These are phyloP conservation scores for Nesidiocoris tenuis DNA, from an alignment of 2,888 invertebrate genomes.

Conservation along the genomic window DNA sequence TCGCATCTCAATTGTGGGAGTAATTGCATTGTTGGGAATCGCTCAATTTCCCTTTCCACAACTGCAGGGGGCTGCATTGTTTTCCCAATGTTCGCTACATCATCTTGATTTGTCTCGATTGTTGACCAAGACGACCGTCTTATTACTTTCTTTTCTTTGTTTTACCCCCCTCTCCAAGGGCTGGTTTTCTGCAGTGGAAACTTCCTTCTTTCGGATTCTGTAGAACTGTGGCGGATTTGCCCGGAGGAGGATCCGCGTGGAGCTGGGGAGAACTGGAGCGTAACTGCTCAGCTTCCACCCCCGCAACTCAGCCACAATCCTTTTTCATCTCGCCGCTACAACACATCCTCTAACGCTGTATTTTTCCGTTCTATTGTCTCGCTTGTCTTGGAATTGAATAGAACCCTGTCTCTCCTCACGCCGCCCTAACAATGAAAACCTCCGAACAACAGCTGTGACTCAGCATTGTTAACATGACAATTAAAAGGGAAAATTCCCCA, in stretches of 20 bases:
- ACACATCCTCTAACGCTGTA: conserved; percentile 11
- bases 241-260: background rate
- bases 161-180: background rate
- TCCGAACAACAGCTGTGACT: background rate
- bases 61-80: no score
- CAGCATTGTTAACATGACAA: background rate
- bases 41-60: no score
- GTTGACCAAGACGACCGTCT: no score
- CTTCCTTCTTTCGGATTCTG: background rate
- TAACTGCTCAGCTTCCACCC: background rate
- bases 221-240: background rate
- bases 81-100: no score
- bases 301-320: background rate
- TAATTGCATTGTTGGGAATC: no score
- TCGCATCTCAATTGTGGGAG: no score
- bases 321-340: background rate
- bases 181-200: background rate
- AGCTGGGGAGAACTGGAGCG: background rate
- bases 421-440: background rate
- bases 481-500: background rate
- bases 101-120: background rate
- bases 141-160: background rate
- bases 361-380: conserved; percentile 36
- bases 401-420: background rate
- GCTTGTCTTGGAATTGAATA: conserved; percentile 41